These are phyloP conservation scores for Fopius arisanus DNA, from an alignment of 1,140 invertebrate species.

Conservation along the genomic window DNA sequence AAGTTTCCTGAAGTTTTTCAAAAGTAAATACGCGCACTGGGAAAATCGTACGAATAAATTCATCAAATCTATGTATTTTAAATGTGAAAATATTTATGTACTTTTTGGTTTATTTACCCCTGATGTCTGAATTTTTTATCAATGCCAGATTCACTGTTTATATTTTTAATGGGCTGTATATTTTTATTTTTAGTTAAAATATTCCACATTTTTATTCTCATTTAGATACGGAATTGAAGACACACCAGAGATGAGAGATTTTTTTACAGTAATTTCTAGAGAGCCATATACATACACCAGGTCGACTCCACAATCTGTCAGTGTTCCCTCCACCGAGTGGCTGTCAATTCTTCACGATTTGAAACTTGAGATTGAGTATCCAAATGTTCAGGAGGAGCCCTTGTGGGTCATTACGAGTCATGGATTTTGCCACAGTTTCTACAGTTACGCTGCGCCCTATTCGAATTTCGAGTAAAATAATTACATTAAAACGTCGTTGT, in stretches of 20 bases:
- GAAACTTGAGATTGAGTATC: conserved; percentile 3
- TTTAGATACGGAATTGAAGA: conserved; percentile 37
- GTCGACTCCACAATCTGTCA: conserved; percentile 25
- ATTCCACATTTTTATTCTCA: background rate
- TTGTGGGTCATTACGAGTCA: conserved; percentile 36
- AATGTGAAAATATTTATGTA: no score
- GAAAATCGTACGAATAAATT: no score
- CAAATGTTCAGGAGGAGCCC: background rate
- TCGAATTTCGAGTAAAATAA: background rate
- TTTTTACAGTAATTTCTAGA: conserved; percentile 38
- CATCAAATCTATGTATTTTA: no score
- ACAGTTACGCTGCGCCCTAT: conserved; percentile 25
- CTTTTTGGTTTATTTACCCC: no score
- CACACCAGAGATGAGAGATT: conserved; percentile 35
- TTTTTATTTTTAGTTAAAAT: no score
- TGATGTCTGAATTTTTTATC: no score
- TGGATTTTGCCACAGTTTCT: conserved; percentile 34
- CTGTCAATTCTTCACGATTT: conserved; percentile 38
- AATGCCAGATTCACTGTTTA: no score
- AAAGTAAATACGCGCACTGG: conserved; percentile 36
- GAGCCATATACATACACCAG: conserved; percentile 1
- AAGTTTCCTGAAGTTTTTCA: conserved; percentile 36
- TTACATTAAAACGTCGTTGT: no score
- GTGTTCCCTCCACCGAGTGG: conserved; percentile 36
- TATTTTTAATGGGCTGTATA: no score